phyloP scores from a whole-genome alignment of 2,113 vertebrate species.

The Calidris pugnax region DNA sequence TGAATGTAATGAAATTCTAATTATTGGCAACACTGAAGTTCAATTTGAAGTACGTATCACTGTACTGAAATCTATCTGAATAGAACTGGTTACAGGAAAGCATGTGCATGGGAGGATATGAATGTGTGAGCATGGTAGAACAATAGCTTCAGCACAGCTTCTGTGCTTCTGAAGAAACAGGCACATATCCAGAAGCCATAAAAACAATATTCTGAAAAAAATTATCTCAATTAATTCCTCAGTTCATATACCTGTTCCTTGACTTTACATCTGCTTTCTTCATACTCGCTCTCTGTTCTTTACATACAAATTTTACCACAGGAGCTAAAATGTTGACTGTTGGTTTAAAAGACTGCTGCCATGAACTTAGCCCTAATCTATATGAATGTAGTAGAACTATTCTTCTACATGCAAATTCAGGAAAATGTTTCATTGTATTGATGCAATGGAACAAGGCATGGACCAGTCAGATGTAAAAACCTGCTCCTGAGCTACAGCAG shows the following conservation, averaged over 20 bases:
- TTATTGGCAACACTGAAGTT: neutral
- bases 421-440: neutral
- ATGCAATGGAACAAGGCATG: neutral
- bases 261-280: neutral
- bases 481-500: neutral
- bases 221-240: neutral
- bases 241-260: neutral
- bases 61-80: neutral
- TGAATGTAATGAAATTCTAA: neutral
- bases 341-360: neutral
- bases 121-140: neutral
- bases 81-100: neutral
- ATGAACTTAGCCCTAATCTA: neutral
- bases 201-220: neutral
- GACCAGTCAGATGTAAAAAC: neutral
- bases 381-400: neutral
- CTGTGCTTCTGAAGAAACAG: neutral
- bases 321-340: neutral
- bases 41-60: neutral
- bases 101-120: neutral
- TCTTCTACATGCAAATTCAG: neutral
- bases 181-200: neutral
- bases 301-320: neutral
- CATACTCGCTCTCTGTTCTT: neutral
- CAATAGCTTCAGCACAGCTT: neutral